A percentile compares a stretch with the other conserved stretches of the same genome.
These are phyloP conservation scores for Ryuthela nishihirai DNA, from an alignment of 2,888 invertebrate species.

Conservation along the genomic window DNA sequence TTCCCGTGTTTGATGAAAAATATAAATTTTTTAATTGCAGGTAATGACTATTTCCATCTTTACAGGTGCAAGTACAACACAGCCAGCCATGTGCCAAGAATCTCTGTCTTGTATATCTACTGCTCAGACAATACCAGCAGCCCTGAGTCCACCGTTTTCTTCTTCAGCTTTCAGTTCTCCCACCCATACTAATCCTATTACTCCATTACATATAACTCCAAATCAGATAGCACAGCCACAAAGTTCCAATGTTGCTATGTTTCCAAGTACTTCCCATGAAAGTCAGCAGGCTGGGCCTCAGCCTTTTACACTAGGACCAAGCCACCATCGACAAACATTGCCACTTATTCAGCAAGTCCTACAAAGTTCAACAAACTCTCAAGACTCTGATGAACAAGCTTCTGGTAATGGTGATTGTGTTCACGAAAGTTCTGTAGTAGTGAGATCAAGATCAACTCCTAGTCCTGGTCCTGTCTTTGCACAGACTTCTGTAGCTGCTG, in stretches of 20 bases:
- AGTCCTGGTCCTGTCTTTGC: constrained; percentile 26
- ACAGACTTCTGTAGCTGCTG: constrained; percentile 28
- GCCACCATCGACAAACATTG: background rate
- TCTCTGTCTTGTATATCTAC: constrained; percentile 1
- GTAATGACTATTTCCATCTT: too few species aligned
- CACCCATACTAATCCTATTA: constrained; percentile 8
- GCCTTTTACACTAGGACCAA: background rate
- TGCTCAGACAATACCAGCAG: constrained; percentile 10
- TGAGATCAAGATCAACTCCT: constrained; percentile 28
- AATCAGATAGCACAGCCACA: too few species aligned
- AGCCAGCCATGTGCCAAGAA: constrained; percentile 28
- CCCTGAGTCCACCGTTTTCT: constrained; percentile 21
- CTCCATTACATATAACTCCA: too few species aligned
- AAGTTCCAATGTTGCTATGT: constrained; percentile 9
- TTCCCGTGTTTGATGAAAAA: too few species aligned
- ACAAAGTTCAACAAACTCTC: background rate
- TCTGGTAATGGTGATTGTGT: constrained; percentile 3
- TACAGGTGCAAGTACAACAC: constrained; percentile 17
- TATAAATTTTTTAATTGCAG: too few species aligned
- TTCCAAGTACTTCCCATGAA: constrained; percentile 24
- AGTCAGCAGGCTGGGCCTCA: constrained; percentile 1
- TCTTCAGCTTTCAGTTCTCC: constrained; percentile 32
- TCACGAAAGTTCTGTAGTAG: constrained; percentile 10
- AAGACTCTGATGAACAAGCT: constrained; percentile 6
- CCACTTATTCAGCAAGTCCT: background rate